phyloP scores from a whole-genome alignment of 2,113 vertebrate species.

The Cnemophilus loriae region DNA sequence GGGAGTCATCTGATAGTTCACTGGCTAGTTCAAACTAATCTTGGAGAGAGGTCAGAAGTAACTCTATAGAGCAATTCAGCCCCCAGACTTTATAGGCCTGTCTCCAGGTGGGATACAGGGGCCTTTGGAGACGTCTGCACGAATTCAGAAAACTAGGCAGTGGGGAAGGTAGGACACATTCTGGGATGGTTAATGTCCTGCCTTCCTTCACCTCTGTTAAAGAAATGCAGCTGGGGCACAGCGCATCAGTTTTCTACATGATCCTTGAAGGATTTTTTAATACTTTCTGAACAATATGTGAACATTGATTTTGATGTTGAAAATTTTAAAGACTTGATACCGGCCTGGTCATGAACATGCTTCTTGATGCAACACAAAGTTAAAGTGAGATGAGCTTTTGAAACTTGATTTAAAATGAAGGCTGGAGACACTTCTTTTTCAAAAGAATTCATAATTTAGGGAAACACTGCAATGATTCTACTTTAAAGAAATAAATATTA shows the following conservation, averaged over 20 bases:
- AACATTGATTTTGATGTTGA: background rate
- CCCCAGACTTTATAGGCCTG: fast-evolving
- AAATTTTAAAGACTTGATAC: background rate
- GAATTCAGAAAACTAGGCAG: background rate
- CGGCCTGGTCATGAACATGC: background rate
- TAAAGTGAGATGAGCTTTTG: background rate
- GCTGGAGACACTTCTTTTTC: background rate
- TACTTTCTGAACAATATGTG: background rate
- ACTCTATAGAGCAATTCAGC: background rate
- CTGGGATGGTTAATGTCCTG: background rate
- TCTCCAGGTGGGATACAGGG: background rate
- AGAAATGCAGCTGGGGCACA: background rate
- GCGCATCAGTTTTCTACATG: background rate
- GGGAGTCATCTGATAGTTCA: background rate
- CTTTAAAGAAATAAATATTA: background rate
- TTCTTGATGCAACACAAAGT: background rate
- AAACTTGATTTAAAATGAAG: background rate
- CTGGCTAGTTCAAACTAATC: background rate
- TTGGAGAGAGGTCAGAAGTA: background rate
- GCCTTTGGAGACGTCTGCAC: background rate
- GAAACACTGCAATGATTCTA: background rate
- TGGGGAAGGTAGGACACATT: fast-evolving
- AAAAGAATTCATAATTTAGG: background rate
- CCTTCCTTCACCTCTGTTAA: background rate
- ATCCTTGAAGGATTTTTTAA: background rate